A percentile compares a stretch with the other conserved stretches of the same genome.
Evolutionary conservation across 2,113 vertebrate genomes (phyloP).

Genomic region (Stegostoma tigrinum): DNA sequence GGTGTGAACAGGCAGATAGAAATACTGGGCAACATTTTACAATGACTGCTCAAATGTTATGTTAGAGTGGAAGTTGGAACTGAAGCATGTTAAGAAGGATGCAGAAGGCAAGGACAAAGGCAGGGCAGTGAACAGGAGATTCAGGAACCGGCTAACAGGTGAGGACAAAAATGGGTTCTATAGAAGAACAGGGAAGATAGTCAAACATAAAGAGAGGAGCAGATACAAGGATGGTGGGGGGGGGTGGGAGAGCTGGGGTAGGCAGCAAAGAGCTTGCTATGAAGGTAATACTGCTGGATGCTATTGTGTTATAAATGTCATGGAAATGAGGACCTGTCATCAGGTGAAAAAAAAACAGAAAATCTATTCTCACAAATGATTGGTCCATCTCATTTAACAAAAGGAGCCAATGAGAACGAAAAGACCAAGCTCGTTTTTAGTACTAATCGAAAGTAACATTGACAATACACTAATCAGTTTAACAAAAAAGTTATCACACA

Average conservation of each 20-base stretch:
- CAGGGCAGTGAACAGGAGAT: not conserved
- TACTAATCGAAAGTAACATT: not conserved
- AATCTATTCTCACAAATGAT: not conserved
- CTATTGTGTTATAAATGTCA: not conserved
- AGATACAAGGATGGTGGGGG: not conserved
- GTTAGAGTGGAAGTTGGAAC: not conserved
- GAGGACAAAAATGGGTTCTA: not conserved
- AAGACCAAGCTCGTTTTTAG: not conserved
- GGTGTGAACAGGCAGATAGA: not conserved
- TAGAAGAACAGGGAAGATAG: not conserved
- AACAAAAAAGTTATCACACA: not conserved
- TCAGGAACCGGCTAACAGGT: not conserved
- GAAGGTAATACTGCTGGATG: not conserved
- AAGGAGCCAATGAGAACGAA: not conserved
- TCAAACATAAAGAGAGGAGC: not conserved
- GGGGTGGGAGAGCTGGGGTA: too few relatives aligned
- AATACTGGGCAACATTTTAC: not conserved
- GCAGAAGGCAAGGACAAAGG: not conserved
- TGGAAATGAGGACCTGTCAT: not conserved
- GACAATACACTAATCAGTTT: not conserved
- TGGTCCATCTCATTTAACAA: not conserved
- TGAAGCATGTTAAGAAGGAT: not conserved
- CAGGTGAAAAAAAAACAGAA: not conserved
- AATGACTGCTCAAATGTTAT: not conserved
- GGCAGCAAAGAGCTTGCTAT: too few relatives aligned